Percentiles rank a stretch among this genome's conserved stretches.
phyloP scores from a whole-genome alignment of 2,113 vertebrate species.

The Pica pica region DNA sequence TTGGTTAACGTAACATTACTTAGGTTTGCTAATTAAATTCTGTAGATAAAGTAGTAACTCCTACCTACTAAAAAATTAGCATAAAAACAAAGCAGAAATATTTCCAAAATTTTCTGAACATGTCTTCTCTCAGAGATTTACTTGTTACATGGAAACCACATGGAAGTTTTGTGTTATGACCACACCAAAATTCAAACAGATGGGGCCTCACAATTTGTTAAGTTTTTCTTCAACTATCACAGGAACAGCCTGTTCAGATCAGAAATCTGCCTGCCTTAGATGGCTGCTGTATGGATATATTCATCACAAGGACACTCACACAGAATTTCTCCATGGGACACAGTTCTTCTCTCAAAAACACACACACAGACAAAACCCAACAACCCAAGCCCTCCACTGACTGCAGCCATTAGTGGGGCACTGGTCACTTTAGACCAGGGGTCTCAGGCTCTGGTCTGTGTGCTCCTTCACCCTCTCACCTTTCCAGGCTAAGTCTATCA shows the following conservation, averaged over 20 bases:
- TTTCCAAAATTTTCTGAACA: neutral
- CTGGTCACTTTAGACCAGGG: neutral
- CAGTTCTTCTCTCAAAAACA: neutral
- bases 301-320: neutral
- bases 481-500: conserved; percentile 85
- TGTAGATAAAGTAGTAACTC: neutral
- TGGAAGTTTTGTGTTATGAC: neutral
- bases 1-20: neutral
- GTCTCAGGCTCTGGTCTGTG: accelerated
- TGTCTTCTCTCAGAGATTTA: neutral
- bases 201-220: neutral
- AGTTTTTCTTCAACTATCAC: neutral
- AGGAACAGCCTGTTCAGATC: neutral
- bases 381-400: neutral
- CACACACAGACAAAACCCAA: neutral
- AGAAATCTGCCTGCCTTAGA: neutral
- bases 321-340: neutral
- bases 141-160: neutral
- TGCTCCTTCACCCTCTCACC: conserved; percentile 61
- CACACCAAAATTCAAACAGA: neutral
- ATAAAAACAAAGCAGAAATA: neutral
- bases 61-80: neutral
- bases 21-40: neutral
- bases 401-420: neutral
- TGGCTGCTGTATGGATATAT: neutral